These are phyloP conservation scores for Lepidurus arcticus DNA, from an alignment of 1,140 invertebrate species.

Conservation along the genomic window DNA sequence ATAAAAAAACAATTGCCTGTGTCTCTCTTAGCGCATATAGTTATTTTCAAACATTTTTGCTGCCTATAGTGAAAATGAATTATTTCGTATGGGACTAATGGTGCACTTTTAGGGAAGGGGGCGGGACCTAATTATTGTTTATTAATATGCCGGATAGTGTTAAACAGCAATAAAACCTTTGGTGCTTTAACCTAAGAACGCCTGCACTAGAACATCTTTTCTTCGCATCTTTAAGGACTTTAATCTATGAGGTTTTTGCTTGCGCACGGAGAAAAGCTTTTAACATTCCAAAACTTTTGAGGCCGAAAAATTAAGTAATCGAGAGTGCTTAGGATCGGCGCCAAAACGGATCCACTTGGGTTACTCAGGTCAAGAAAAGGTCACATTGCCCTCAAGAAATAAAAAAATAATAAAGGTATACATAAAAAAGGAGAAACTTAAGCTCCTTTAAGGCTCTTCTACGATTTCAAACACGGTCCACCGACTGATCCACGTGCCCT, in stretches of 20 bases:
- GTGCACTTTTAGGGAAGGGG: too few relatives aligned
- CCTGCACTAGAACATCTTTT: too few relatives aligned
- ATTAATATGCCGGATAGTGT: too few relatives aligned
- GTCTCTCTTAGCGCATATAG: too few relatives aligned
- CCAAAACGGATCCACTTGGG: not conserved
- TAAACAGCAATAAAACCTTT: too few relatives aligned
- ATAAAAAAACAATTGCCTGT: too few relatives aligned
- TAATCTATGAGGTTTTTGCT: not conserved
- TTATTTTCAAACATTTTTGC: too few relatives aligned
- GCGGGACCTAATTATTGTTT: too few relatives aligned
- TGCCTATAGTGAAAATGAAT: too few relatives aligned
- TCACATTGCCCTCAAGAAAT: not conserved
- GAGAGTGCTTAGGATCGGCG: not conserved
- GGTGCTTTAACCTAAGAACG: too few relatives aligned
- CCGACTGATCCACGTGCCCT: constrained; percentile 9
- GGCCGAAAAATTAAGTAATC: not conserved
- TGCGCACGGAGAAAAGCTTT: not conserved
- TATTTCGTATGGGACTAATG: too few relatives aligned
- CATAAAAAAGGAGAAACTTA: not conserved
- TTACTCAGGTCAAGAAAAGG: not conserved
- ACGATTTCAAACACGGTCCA: constrained; percentile 13
- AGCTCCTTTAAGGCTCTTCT: not conserved
- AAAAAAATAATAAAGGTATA: not conserved
- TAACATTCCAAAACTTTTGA: not conserved
- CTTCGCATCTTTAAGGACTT: not conserved